Evolutionary conservation across 2,888 invertebrate genomes (phyloP).

Genomic region (Mantis religiosa): DNA sequence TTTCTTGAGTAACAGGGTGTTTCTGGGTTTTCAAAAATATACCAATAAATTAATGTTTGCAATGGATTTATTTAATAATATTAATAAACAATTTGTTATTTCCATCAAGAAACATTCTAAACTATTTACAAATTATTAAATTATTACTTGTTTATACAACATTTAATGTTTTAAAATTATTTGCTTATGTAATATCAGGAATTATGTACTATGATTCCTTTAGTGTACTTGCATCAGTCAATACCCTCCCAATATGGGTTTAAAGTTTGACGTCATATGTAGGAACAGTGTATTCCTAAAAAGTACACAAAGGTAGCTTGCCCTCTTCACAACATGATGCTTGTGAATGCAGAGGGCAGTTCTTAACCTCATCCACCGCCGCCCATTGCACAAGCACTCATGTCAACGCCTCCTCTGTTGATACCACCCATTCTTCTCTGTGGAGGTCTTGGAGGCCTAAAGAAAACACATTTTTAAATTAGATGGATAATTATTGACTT

Average conservation of each 20-base stretch:
- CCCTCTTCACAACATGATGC: background rate
- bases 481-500: background rate
- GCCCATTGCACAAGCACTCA: background rate
- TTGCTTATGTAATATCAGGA: too few species aligned
- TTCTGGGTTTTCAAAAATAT: too few species aligned
- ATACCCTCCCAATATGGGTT: background rate
- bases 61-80: too few species aligned
- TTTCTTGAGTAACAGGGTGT: too few species aligned
- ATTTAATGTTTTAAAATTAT: too few species aligned
- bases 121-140: too few species aligned
- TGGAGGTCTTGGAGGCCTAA: background rate
- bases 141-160: too few species aligned
- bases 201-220: background rate
- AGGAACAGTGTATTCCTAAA: background rate
- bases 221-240: background rate
- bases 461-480: background rate
- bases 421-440: background rate
- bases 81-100: background rate
- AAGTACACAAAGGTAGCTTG: background rate
- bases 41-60: too few species aligned
- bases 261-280: background rate
- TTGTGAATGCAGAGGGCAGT: background rate
- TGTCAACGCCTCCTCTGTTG: background rate
- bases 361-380: background rate
- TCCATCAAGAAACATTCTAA: background rate